phyloP scores from a whole-genome alignment of 2,113 vertebrate species.

The Nycticebus coucang region DNA sequence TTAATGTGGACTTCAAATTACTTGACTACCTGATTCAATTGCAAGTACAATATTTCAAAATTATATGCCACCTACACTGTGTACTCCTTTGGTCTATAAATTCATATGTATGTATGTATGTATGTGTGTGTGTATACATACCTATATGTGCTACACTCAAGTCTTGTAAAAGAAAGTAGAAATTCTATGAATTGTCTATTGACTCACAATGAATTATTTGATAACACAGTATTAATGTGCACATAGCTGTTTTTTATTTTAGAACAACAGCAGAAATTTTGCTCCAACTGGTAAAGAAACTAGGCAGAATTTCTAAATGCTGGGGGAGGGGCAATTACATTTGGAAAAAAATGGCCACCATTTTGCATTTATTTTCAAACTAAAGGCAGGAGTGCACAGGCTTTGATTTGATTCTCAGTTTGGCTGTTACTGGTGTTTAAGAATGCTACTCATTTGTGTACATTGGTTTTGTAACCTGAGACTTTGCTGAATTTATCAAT shows the following conservation, averaged over 20 bases:
- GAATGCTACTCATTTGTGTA: too few species aligned
- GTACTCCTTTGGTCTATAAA: neutral
- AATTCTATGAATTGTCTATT: neutral
- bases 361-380: constrained; percentile 34
- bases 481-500: too few species aligned
- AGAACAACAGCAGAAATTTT: constrained; percentile 15
- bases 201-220: neutral
- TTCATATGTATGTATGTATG: neutral
- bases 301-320: neutral
- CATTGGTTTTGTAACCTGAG: too few species aligned
- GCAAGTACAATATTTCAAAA: neutral
- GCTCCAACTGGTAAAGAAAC: neutral
- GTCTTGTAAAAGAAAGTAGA: neutral
- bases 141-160: neutral
- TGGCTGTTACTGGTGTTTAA: too few species aligned
- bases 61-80: neutral
- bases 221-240: neutral
- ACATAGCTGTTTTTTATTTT: neutral
- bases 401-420: too few species aligned
- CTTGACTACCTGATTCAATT: neutral
- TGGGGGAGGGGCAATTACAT: neutral
- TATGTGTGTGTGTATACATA: neutral
- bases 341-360: neutral
- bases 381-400: neutral
- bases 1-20: neutral